Conservation (phyloP, 2,888 invertebrate genomes). For the Sepioteuthis lessoniana region DNA sequence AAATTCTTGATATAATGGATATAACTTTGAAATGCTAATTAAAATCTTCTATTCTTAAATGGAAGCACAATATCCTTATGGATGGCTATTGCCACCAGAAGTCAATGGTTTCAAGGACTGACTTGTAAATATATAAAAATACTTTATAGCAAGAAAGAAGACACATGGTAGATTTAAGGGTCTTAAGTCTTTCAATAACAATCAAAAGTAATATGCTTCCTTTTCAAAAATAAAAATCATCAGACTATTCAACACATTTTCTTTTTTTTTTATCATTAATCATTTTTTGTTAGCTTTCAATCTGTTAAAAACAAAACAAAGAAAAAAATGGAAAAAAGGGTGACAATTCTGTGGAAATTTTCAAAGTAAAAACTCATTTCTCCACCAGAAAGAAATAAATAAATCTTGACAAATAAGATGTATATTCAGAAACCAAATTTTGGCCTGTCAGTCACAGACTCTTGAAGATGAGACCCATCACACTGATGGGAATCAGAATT, state of each 20-base stretch:
- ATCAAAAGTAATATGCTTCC: not conserved
- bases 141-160: not conserved
- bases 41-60: too few species aligned
- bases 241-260: too few species aligned
- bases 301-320: not conserved
- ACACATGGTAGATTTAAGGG: not conserved
- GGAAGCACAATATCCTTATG: too few species aligned
- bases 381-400: too few species aligned
- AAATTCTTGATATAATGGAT: too few species aligned
- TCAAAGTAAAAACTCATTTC: not conserved
- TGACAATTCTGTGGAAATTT: not conserved
- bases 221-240: not conserved
- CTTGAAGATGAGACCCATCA: constrained; percentile 16
- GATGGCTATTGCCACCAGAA: too few species aligned
- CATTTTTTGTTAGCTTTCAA: not conserved
- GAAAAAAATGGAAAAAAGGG: too few species aligned
- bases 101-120: too few species aligned
- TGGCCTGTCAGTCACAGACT: not conserved
- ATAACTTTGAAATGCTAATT: too few species aligned
- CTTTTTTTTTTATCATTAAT: not conserved
- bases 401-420: constrained; percentile 3
- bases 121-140: too few species aligned
- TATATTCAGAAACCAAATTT: not conserved
- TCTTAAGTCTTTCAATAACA: not conserved
- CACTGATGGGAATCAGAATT: not conserved